Evolutionary conservation across 2,113 vertebrate species (phyloP), one percentile per base, ranked within the genome.

Genomic region (Paradoxurus hermaphroditus): DNA sequence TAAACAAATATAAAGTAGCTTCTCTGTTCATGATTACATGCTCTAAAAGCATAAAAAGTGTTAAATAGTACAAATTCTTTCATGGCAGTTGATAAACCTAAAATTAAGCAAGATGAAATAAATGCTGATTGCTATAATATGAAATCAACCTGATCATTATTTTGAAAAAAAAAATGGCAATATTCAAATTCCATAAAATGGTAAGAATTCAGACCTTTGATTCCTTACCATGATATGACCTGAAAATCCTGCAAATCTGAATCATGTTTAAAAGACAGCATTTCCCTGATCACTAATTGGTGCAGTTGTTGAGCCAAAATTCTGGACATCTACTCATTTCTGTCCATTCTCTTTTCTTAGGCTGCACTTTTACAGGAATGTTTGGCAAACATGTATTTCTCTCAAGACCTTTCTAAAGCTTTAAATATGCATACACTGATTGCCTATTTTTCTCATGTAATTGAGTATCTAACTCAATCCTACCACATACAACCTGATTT

Each of bases 61-160:
- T 36, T 49, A 68, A 67, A 44, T n/a, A 68, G 25, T 90, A 25
- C 2, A 84, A 77, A 23, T 21, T 53, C 0, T 53, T 90, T 44
- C 51, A 18, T 53, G 12, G 46, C 75, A 90, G 36, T 44, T 90
- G 25, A 84, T 53, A 94, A 73, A 53, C 41, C 3, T 6, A 44
- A 90, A 90, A 67, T 67, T 65, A 44, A 75, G n/a, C 67, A 94
- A 41, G 51, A 67, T 90, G 65, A 90, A 90, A 90, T 49, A 90
- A 44, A 75, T 25, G 34, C 89, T 89, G 41, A 72, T 75, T 75
- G 67, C 3, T 84, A 56, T 84, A 53, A 75, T 53, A 16, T 94
- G n/a, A 67, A 84, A 65, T 75, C 59, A 89, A 31, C 15, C 14
- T 53, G 46, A 67, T 16, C 4, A 36, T 56, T 65, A 41, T 77